Evolutionary conservation across 2,797 vertebrate species (phyloP), one percentile per base, ranked within the genome.

Genomic region (Pangasius krempfi): DNA sequence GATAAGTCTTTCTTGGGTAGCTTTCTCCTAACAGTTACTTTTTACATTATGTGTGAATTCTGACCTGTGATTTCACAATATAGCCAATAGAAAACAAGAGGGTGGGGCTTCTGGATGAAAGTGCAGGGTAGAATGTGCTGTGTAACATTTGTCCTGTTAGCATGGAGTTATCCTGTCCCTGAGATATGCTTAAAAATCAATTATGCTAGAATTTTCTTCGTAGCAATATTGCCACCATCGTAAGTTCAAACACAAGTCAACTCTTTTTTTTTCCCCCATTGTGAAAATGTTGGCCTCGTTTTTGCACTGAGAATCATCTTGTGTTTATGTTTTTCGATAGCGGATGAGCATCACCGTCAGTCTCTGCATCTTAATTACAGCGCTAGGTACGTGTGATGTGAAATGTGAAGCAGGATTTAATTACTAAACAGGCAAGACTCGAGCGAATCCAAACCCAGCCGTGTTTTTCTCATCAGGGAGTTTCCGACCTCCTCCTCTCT

Each of bases 401-500:
- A 93, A 93, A 93, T 20, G 64, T 89, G 90, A 93, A 91, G 85
- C 68, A 70, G 88, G 92, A 86, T 93, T 93, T 88, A 94, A 89
- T 93, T 79, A 91, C 89, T 89, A 75, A 94, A 92, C 88, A 93
- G 93, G 79, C 91, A 88, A 92, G 91, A 66, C 83, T 60, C 86
- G 85, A 88, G 89, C 84, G 86, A 89, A 89, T 92, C 91, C 90
- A 82, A 90, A 89, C 88, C 86, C 87, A 86, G 81, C 92, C 91
- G 92, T 92, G 93, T 92, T 89, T 92, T 92, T 93, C 91, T 90
- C 93, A 92, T 88, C 66, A 88, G 90, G 90, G 92, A 91, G 78
- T 91, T 91, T 90, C 84, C 89, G 90, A 86, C 91, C 87, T 90
- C 90, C 88, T 85, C 83, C 60, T 84, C 76, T 82, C 76, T 25